phyloP scores from a whole-genome alignment of 1,140 invertebrate species.

The Rhopalosiphum maidis region DNA sequence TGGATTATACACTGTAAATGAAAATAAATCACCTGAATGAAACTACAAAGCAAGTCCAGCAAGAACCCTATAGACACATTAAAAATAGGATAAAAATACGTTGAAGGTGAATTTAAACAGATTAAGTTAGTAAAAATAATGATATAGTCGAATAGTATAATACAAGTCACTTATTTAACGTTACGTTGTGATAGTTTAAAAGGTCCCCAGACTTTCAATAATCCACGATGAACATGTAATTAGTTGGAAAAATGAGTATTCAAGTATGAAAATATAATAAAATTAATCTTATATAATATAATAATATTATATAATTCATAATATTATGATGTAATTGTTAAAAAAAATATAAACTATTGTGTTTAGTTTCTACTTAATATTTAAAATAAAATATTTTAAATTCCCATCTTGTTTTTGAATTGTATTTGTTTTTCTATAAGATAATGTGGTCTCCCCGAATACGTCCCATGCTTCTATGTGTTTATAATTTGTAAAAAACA shows the following conservation, averaged over 20 bases:
- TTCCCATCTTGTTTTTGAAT: background rate
- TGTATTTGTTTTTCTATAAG: background rate
- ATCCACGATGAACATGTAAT: background rate
- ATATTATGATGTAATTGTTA: background rate
- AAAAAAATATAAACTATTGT: background rate
- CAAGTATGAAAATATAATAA: background rate
- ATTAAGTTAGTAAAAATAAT: slow-evolving; percentile 19
- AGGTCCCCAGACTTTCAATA: background rate
- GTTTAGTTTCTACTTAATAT: no score
- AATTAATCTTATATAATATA: background rate
- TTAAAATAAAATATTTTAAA: background rate
- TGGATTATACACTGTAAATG: background rate
- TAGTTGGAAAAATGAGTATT: background rate
- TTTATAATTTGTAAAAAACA: no score
- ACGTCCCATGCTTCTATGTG: no score
- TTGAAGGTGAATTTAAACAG: background rate
- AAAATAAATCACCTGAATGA: slow-evolving; percentile 36
- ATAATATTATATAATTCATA: background rate
- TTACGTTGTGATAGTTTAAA: background rate
- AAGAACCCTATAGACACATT: background rate
- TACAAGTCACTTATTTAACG: slow-evolving; percentile 12
- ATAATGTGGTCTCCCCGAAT: background rate
- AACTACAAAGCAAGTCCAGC: background rate
- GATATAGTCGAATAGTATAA: background rate
- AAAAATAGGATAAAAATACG: background rate